phyloP scores from a whole-genome alignment of 2,797 vertebrate genomes.

The Momotus momota region DNA sequence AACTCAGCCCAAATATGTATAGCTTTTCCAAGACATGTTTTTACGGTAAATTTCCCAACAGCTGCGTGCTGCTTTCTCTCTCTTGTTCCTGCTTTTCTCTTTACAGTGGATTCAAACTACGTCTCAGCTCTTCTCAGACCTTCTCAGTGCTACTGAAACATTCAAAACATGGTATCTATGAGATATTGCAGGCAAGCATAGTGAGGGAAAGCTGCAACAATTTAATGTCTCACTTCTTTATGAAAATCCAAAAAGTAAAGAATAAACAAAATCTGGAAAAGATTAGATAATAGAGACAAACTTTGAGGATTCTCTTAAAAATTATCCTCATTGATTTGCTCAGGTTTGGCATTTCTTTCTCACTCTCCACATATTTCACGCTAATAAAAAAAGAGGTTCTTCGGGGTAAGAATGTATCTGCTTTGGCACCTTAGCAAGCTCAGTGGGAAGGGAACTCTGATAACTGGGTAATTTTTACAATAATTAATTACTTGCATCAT shows the following conservation, averaged over 20 bases:
- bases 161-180: neutral
- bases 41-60: neutral
- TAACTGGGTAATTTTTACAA: neutral
- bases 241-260: neutral
- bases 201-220: neutral
- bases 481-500: constrained; percentile 29
- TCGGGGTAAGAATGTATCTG: neutral
- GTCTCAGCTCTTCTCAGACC: neutral
- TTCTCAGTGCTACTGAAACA: neutral
- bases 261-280: neutral
- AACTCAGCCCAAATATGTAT: neutral
- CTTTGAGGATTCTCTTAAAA: neutral
- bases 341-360: neutral
- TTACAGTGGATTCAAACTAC: neutral
- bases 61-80: neutral
- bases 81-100: neutral
- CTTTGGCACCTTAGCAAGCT: neutral
- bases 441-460: neutral
- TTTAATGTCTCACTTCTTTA: neutral
- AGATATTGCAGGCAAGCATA: neutral
- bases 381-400: neutral
- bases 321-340: neutral
- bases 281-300: neutral
- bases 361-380: neutral
- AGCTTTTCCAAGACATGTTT: neutral